Base-by-base conservation (phyloP, 2,888 invertebrate species). In the Pilophorus perplexus region DNA sequence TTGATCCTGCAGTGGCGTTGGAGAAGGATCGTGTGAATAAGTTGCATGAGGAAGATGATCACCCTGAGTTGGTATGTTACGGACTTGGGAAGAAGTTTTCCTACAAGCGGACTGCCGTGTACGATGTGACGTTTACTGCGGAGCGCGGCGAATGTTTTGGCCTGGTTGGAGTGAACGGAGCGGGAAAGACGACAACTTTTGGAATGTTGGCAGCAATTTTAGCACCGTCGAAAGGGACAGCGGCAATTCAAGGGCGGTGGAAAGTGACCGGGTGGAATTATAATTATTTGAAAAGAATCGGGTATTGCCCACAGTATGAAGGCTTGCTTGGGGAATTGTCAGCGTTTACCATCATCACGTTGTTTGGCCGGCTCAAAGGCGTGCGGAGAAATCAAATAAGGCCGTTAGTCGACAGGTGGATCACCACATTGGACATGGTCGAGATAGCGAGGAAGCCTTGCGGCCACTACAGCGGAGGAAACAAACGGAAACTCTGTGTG, bases 231-330 rank as follows among this genome's bases (percentile, higher is more conserved):
- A 71, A 72, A 28, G 81, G 81, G 10, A 23, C 16, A 2, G 18
- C 48, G 8, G 1, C 5, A 1, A 48, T 48, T 10, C 74, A 76
- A 65, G 79, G 78, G 2, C 76, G 71, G 60, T 18, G 5, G 12
- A 48, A 12, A 5, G 18, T 18, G 12, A 4, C 33, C 2, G 8
- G 18, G 28, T 6, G 18, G n/a, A 33, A 18, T 10, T 5, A 16
- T n/a, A 12, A 52, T 1, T 64, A 44, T n/a, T 25, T 64, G 23
- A 50, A n/a, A 18, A 28, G 23, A 68, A 83, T 93, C 74, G 92
- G 93, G 22, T 95, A 95, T 78, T 95, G 95, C 76, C 94, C 95
- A 0, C 95, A 95, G 79, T 87, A 86, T 76, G 86, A 89, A 78
- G 90, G 90, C 0, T 77, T 93, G 46, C 87, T 92, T 73, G 83